These are phyloP conservation scores for Pteria penguin DNA, from an alignment of 2,888 invertebrate species.

Conservation along the genomic window DNA sequence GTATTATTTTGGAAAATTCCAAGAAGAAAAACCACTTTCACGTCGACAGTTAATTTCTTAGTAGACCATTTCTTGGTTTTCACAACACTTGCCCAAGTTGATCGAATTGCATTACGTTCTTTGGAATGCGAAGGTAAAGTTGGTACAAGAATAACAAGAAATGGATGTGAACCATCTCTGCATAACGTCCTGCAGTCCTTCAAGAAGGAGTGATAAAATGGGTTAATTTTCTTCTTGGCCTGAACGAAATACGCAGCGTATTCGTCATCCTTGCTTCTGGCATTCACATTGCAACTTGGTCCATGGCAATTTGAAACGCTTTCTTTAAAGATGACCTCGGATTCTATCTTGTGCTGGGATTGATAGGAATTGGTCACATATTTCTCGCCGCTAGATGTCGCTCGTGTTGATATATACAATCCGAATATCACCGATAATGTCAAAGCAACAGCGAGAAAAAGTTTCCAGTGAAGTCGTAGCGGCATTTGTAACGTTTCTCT, in stretches of 20 bases:
- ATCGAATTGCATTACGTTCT: slow-evolving; percentile 55
- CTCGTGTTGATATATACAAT: neutral
- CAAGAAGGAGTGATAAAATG: slow-evolving; percentile 42
- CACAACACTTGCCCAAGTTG: slow-evolving; percentile 56
- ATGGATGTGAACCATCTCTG: slow-evolving; percentile 26
- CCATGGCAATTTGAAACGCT: neutral
- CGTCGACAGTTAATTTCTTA: slow-evolving; percentile 27
- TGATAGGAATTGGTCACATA: neutral
- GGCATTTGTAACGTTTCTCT: neutral
- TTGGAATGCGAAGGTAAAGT: slow-evolving; percentile 47
- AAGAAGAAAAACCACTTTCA: slow-evolving; percentile 56
- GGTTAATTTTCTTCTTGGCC: slow-evolving; percentile 45
- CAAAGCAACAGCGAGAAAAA: neutral
- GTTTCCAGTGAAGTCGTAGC: neutral
- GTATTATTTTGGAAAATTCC: slow-evolving; percentile 31
- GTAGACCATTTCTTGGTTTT: slow-evolving; percentile 55
- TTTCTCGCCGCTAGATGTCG: neutral
- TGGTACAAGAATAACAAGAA: slow-evolving; percentile 57
- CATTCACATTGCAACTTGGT: neutral
- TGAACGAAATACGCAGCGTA: slow-evolving; percentile 48
- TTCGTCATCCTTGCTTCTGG: slow-evolving; percentile 1
- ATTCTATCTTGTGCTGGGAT: neutral
- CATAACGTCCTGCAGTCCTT: slow-evolving; percentile 41
- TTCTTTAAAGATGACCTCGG: neutral
- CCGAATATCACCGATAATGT: neutral